phyloP scores from a whole-genome alignment of 2,888 invertebrate species.

The Drosophila mulleri region DNA sequence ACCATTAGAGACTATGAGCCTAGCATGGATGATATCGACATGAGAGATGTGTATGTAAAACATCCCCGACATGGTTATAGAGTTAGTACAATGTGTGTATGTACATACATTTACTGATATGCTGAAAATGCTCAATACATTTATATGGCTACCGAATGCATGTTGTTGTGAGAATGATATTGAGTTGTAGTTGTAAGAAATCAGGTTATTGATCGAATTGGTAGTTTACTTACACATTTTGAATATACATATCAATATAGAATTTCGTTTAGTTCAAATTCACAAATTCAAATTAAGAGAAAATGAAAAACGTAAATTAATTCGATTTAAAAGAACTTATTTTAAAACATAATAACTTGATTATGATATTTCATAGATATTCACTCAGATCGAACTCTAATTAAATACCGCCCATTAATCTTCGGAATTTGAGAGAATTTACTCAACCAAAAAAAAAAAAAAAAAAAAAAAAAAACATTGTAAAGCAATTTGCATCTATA shows the following conservation, averaged over 20 bases:
- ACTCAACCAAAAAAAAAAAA: too few species aligned
- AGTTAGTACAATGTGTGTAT: conserved; percentile 6
- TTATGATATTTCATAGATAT: neutral
- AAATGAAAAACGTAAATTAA: conserved; percentile 48
- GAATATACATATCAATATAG: conserved; percentile 49
- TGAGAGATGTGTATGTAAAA: conserved; percentile 1
- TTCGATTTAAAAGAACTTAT: conserved; percentile 23
- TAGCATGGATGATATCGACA: conserved; percentile 2
- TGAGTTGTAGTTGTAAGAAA: conserved; percentile 16
- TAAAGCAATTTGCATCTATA: neutral
- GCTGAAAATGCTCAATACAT: conserved; percentile 7
- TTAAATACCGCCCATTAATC: neutral
- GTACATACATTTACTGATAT: conserved; percentile 9
- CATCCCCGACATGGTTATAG: conserved; percentile 2
- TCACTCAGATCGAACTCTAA: neutral
- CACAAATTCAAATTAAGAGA: conserved; percentile 67
- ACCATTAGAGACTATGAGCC: conserved; percentile 16
- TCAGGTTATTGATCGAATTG: conserved; percentile 35
- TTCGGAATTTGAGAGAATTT: neutral
- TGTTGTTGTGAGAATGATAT: conserved; percentile 29
- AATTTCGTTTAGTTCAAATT: conserved; percentile 58
- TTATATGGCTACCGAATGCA: conserved; percentile 25
- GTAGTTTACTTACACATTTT: conserved; percentile 81
- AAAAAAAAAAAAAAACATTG: too few species aligned
- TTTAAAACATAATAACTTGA: conserved; percentile 10